A percentile compares a stretch with the other conserved stretches of the same genome.
These are phyloP conservation scores for Apocrypta bakeri DNA, from an alignment of 1,140 invertebrate species.

Conservation along the genomic window DNA sequence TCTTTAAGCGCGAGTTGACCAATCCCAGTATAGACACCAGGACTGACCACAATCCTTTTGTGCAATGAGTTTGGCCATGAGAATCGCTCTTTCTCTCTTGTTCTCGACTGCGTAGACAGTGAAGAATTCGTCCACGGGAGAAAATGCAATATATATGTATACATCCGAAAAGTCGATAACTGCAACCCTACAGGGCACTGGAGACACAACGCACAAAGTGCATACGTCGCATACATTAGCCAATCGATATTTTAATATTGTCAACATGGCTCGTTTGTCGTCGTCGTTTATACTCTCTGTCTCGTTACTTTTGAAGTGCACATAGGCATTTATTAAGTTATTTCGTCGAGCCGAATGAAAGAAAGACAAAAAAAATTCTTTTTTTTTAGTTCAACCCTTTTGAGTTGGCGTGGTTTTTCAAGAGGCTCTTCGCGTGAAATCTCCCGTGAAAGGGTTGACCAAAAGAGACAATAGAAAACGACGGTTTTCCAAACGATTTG, in stretches of 20 bases:
- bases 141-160: too few relatives aligned
- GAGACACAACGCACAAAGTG: slow-evolving; percentile 68
- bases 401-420: too few relatives aligned
- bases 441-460: slow-evolving; percentile 66
- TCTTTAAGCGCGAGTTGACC: slow-evolving; percentile 57
- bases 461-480: slow-evolving; percentile 69
- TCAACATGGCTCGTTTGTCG: slow-evolving; percentile 50
- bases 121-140: not conserved
- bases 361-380: not conserved
- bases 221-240: slow-evolving; percentile 73
- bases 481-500: slow-evolving; percentile 69
- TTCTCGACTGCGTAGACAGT: not conserved
- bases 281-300: not conserved
- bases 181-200: slow-evolving; percentile 23
- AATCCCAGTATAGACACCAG: slow-evolving; percentile 49
- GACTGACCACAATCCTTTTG: not conserved
- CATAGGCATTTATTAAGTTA: not conserved
- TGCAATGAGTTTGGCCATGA: not conserved
- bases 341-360: not conserved
- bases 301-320: not conserved
- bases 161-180: too few relatives aligned
- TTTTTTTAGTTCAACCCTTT: not conserved
- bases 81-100: too few relatives aligned
- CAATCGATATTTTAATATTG: slow-evolving; percentile 76
- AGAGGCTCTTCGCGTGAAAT: slow-evolving; percentile 56